These are phyloP conservation scores for Phaenicophaeus curvirostris DNA, from an alignment of 2,797 vertebrate genomes.

Conservation along the genomic window DNA sequence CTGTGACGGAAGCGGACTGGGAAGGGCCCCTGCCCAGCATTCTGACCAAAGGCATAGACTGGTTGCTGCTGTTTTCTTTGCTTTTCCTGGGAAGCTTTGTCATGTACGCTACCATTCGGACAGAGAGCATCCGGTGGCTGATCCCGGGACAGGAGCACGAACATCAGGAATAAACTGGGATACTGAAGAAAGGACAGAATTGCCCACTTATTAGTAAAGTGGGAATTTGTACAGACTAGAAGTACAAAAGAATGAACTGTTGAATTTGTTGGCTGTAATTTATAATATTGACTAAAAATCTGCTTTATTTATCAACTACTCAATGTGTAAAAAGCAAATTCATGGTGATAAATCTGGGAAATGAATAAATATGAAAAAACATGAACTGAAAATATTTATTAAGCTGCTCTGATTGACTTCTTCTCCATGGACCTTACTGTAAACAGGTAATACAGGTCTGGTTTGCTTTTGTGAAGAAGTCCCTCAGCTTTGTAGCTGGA, in stretches of 20 bases:
- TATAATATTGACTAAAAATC: constrained; percentile 25
- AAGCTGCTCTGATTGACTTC: background rate
- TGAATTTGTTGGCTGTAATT: background rate
- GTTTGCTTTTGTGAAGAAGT: background rate
- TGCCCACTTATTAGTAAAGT: background rate
- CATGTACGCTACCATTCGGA: constrained; percentile 88
- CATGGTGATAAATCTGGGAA: background rate
- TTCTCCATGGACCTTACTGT: background rate
- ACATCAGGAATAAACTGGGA: constrained; percentile 85
- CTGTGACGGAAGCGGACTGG: constrained; percentile 82
- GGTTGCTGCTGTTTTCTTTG: constrained; percentile 94
- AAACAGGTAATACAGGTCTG: background rate
- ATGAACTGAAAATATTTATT: background rate
- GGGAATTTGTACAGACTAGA: background rate
- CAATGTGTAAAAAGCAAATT: background rate
- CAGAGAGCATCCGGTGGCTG: constrained; percentile 93
- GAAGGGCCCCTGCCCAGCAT: constrained; percentile 87
- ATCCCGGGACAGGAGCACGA: constrained; percentile 96
- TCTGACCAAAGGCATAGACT: constrained; percentile 89
- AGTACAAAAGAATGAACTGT: background rate
- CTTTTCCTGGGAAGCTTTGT: constrained; percentile 90
- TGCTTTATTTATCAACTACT: constrained; percentile 6
- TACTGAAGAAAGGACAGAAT: background rate
- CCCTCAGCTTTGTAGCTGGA: background rate
- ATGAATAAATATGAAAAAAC: background rate